Evolutionary conservation across 2,888 invertebrate genomes (phyloP).

Genomic region (Dasypogon diadema): DNA sequence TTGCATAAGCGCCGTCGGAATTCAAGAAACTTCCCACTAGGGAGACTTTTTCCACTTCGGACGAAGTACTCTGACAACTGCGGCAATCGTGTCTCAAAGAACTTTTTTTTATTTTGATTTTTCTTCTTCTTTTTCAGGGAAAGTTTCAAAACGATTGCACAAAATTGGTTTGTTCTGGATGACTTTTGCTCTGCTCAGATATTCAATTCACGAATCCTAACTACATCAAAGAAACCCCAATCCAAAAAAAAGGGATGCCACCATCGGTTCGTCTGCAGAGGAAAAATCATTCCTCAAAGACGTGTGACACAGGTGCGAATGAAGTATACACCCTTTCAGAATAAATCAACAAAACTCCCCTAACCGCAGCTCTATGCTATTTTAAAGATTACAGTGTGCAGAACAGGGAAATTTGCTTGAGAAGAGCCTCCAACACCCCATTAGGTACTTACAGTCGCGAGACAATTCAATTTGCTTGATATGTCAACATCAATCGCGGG

Average conservation of each 20-base stretch:
- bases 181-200: conserved; percentile 36
- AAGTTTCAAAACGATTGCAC: background rate
- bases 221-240: conserved; percentile 39
- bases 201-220: conserved; percentile 41
- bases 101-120: conserved; percentile 30
- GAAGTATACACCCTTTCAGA: conserved; percentile 24
- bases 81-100: conserved; percentile 17
- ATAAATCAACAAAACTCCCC: conserved; percentile 20
- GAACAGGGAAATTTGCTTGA: background rate
- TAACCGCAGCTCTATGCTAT: conserved; percentile 11
- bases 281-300: background rate
- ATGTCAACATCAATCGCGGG: conserved; percentile 43
- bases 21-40: conserved; percentile 14
- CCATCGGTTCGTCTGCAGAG: background rate
- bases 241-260: conserved; percentile 12
- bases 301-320: conserved; percentile 35
- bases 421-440: conserved; percentile 13
- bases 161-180: conserved; percentile 30
- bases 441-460: conserved; percentile 44
- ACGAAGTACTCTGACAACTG: conserved; percentile 10
- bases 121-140: background rate
- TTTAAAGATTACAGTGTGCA: conserved; percentile 1
- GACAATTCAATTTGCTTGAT: conserved; percentile 48
- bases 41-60: conserved; percentile 23
- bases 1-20: conserved; percentile 47